Conservation (phyloP, 2,888 invertebrate genomes). For the Tetramorium bicarinatum region DNA sequence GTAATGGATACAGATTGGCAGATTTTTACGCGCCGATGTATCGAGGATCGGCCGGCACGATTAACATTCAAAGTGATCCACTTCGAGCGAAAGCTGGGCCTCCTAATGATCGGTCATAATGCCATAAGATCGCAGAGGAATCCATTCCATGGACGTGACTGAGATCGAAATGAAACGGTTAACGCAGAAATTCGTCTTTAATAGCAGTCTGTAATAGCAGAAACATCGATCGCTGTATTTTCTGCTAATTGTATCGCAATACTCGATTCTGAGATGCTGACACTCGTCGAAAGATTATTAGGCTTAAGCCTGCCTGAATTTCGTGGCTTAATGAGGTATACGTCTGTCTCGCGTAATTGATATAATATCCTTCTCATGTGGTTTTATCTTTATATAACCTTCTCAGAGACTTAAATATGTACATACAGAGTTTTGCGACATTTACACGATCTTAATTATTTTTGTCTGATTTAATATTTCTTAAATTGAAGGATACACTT, state of each 20-base stretch:
- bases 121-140: slow-evolving; percentile 64
- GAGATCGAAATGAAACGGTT: slow-evolving; percentile 64
- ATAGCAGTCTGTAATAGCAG: slow-evolving; percentile 14
- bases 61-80: slow-evolving; percentile 74
- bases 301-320: neutral
- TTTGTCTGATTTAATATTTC: neutral
- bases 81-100: slow-evolving; percentile 64
- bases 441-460: neutral
- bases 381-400: neutral
- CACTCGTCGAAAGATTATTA: neutral
- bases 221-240: slow-evolving; percentile 7
- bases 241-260: slow-evolving; percentile 17
- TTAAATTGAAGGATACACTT: neutral
- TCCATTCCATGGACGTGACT: slow-evolving; percentile 67
- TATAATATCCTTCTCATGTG: neutral
- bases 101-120: slow-evolving; percentile 69
- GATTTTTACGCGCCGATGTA: slow-evolving; percentile 34
- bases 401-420: neutral
- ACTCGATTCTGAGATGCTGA: neutral
- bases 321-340: neutral
- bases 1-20: slow-evolving; percentile 14
- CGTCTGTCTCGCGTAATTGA: neutral
- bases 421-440: neutral
- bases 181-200: slow-evolving; percentile 31
- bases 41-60: slow-evolving; percentile 60